These are phyloP conservation scores for Parelbella ahira DNA, from an alignment of 2,888 invertebrate species.

Conservation along the genomic window DNA sequence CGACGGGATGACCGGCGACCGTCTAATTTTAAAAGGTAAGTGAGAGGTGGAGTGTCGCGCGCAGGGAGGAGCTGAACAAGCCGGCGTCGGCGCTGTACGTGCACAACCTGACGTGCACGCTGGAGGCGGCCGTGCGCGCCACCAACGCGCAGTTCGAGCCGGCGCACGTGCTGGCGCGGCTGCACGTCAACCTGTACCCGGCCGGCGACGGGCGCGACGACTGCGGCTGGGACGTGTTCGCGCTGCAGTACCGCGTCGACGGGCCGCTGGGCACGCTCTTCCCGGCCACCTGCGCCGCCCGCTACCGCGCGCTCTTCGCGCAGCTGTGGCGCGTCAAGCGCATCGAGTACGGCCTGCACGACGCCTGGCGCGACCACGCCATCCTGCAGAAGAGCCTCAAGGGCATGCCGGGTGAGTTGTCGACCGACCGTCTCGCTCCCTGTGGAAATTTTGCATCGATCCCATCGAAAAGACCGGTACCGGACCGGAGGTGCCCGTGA, in stretches of 20 bases:
- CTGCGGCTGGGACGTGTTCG: slow-evolving; percentile 94
- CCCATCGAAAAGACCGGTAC: no score
- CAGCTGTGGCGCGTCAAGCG: slow-evolving; percentile 94
- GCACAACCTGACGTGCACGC: slow-evolving; percentile 91
- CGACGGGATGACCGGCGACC: no score
- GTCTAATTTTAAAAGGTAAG: no score
- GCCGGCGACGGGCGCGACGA: slow-evolving; percentile 82
- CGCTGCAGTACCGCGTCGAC: slow-evolving; percentile 91
- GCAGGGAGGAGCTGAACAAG: slow-evolving; percentile 92
- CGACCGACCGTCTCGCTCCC: no score
- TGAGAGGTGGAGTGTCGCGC: no score
- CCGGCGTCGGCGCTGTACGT: slow-evolving; percentile 92
- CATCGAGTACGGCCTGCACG: slow-evolving; percentile 91
- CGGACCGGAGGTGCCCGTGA: no score
- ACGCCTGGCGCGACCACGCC: slow-evolving; percentile 90
- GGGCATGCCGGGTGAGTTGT: slow-evolving; percentile 83
- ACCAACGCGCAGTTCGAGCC: slow-evolving; percentile 98
- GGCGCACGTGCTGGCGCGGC: slow-evolving; percentile 91
- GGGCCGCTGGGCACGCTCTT: slow-evolving; percentile 94
- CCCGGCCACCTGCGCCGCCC: slow-evolving; percentile 85
- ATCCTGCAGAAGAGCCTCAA: slow-evolving; percentile 86
- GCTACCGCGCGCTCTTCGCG: slow-evolving; percentile 91
- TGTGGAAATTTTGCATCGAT: no score
- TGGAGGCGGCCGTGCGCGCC: slow-evolving; percentile 92
- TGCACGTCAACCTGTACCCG: slow-evolving; percentile 88